phyloP scores from a whole-genome alignment of 2,797 vertebrate genomes.

The Chelidonichthys spinosus region DNA sequence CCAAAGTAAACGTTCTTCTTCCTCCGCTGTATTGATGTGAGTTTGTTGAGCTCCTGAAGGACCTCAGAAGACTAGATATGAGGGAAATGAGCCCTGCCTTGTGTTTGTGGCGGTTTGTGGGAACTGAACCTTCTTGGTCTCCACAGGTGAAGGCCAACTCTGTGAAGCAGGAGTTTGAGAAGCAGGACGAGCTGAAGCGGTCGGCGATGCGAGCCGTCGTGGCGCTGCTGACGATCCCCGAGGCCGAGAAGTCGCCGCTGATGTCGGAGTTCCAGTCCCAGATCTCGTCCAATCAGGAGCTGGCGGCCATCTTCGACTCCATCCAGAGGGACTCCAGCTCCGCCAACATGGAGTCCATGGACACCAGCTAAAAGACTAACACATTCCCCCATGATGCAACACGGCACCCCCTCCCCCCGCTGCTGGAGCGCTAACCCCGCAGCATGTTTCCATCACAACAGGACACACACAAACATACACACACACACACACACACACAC shows the following conservation, averaged over 20 bases:
- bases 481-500: slow-evolving; percentile 60
- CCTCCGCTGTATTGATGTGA: no score
- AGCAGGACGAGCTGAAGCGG: slow-evolving; percentile 98
- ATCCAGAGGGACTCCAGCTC: slow-evolving; percentile 99
- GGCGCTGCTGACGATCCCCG: slow-evolving; percentile 96
- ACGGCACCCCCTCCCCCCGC: slow-evolving; percentile 50
- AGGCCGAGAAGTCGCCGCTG: slow-evolving; percentile 97
- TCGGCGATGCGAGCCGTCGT: slow-evolving; percentile 98
- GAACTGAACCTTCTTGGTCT: not conserved
- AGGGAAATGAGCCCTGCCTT: no score
- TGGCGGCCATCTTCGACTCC: slow-evolving; percentile 99
- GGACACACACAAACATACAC: slow-evolving; percentile 42
- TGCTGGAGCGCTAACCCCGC: slow-evolving; percentile 74
- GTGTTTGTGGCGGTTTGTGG: no score
- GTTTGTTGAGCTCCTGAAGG: no score
- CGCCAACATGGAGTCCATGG: slow-evolving; percentile 99
- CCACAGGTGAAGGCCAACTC: slow-evolving; percentile 96
- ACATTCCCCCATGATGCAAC: slow-evolving; percentile 65
- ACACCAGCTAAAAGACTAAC: slow-evolving; percentile 90
- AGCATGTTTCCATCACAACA: slow-evolving; percentile 78
- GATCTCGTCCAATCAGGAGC: slow-evolving; percentile 98
- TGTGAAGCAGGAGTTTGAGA: slow-evolving; percentile 99
- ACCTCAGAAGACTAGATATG: no score
- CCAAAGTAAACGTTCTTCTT: no score
- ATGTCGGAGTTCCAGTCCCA: slow-evolving; percentile 99